phyloP scores from a whole-genome alignment of 2,888 invertebrate genomes.

The Heliothis peltigera region DNA sequence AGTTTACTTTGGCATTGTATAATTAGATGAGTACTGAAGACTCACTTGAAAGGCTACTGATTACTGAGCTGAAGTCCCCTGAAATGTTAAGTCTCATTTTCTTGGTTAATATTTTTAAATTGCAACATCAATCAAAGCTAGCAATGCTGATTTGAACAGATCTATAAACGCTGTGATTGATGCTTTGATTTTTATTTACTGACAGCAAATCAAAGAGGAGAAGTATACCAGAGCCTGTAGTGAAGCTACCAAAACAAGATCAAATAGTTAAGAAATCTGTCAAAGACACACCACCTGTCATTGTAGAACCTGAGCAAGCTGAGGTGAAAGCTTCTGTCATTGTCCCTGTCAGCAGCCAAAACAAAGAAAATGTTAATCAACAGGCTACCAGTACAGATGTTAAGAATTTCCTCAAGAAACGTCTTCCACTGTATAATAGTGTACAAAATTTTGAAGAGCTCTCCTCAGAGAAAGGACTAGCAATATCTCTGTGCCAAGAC shows the following conservation, averaged over 20 bases:
- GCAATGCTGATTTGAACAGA: no score
- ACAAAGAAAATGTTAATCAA: constrained; percentile 25
- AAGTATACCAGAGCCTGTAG: constrained; percentile 70
- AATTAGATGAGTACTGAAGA: neutral
- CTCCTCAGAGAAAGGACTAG: constrained; percentile 36
- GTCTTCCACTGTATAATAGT: constrained; percentile 64
- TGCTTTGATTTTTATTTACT: constrained; percentile 6
- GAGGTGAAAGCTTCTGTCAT: constrained; percentile 16
- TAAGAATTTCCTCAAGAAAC: constrained; percentile 72
- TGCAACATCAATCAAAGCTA: no score
- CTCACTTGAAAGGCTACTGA: no score
- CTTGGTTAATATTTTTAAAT: neutral
- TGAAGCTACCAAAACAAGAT: constrained; percentile 41
- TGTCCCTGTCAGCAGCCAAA: constrained; percentile 5
- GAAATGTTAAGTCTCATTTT: neutral
- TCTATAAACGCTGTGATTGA: neutral
- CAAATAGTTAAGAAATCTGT: constrained; percentile 61
- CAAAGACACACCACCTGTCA: constrained; percentile 6
- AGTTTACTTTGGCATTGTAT: no score
- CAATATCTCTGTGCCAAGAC: constrained; percentile 50
- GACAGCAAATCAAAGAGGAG: constrained; percentile 81
- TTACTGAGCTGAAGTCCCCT: no score
- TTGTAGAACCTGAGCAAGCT: constrained; percentile 13
- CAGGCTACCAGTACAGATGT: constrained; percentile 56
- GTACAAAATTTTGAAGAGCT: constrained; percentile 52